phyloP scores from a whole-genome alignment of 1,140 invertebrate genomes.

The Fopius arisanus region DNA sequence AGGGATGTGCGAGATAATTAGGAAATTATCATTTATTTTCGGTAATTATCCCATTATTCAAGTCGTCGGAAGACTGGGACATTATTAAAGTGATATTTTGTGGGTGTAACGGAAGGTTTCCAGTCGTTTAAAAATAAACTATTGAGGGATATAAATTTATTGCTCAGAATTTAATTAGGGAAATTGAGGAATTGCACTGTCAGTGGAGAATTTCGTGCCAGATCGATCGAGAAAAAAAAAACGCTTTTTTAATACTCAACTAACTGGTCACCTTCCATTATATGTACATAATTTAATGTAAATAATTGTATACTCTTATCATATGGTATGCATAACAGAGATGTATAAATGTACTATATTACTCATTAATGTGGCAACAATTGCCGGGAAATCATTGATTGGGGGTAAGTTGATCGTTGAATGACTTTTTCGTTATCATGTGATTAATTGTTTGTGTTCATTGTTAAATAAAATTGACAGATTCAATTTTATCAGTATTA shows the following conservation, averaged over 20 bases:
- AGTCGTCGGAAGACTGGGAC: background rate
- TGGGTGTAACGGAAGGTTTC: constrained; percentile 40
- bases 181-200: background rate
- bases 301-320: constrained; percentile 35
- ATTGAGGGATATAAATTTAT: background rate
- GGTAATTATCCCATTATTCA: background rate
- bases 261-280: constrained; percentile 35
- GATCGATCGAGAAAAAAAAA: background rate
- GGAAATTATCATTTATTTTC: background rate
- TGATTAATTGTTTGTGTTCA: constrained; percentile 4
- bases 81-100: constrained; percentile 21
- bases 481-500: constrained; percentile 7
- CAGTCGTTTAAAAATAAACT: background rate
- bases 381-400: background rate
- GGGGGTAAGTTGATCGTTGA: background rate
- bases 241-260: background rate
- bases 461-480: background rate
- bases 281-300: constrained; percentile 41
- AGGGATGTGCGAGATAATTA: background rate
- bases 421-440: background rate
- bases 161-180: background rate
- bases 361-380: constrained; percentile 13
- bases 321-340: background rate
- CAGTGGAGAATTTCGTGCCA: constrained; percentile 3
- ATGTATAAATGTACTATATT: constrained; percentile 25